Base-by-base conservation (phyloP, 2,888 invertebrate genomes). In the Lepidocyrtoides sp. region DNA sequence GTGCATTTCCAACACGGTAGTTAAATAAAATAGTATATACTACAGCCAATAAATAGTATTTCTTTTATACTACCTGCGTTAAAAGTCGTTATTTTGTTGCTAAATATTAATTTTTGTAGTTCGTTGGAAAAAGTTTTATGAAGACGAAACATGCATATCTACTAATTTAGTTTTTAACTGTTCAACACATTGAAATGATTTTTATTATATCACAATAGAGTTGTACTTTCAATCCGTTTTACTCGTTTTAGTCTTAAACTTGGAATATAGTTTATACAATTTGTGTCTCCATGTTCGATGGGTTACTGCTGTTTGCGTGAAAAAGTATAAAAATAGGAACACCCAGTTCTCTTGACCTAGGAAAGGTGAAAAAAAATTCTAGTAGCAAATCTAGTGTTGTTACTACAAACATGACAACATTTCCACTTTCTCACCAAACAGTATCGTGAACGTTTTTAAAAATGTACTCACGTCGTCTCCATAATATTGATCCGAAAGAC, bases 221-320 rank as follows among this genome's bases (percentile, higher is more conserved):
- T 36, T 36, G 7, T 36, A 36, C 36, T 4, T 36, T 36, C 7
- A 36, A 36, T 36, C 7, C 7, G 7, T 36, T 36, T 36, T 57
- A n/a, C n/a, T n/a, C n/a, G n/a, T n/a, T n/a, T n/a, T n/a, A n/a
- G n/a, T n/a, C n/a, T n/a, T n/a, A n/a, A n/a, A n/a, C n/a, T 77
- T 86, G 0, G 72, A 36, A 32, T 63, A 44, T n/a, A 90, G 23
- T 20, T 20, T 32, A 17, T 85, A n/a, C 14, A 85, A 26, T 69
- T 85, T 90, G 14, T 66, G 32, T 26, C 60, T 51, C 93, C 93
- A 94, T 0, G 92, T 93, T 48, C 94, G 81, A 26, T 93, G 57
- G 8, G 93, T 75, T 1, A 94, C 94, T 20, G 91, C 94, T 7
- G 92, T 90, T 26, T 93, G 92, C 2, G 93, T 93, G 75, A 94